phyloP scores from a whole-genome alignment of 2,113 vertebrate species.

The Cygnus atratus region DNA sequence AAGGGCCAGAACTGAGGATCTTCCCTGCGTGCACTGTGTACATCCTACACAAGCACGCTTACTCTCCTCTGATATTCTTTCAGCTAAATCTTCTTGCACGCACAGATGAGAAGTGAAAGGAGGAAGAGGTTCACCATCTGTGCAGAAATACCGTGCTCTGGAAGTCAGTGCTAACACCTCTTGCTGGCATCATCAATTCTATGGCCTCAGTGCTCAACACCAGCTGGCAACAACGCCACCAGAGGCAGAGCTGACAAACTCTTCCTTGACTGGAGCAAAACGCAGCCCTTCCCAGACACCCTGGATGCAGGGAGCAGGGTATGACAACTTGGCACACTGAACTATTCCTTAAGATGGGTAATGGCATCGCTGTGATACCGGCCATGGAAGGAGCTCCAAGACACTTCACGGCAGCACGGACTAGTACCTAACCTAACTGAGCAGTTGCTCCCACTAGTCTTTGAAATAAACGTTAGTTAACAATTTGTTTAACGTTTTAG shows the following conservation, averaged over 20 bases:
- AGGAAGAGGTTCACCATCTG: neutral
- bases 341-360: neutral
- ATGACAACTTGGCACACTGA: neutral
- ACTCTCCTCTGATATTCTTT: neutral
- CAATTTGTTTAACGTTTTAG: neutral
- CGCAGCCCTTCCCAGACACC: neutral
- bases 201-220: neutral
- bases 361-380: neutral
- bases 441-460: neutral
- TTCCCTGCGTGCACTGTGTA: neutral
- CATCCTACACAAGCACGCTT: neutral
- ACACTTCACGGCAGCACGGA: neutral
- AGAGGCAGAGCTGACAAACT: neutral
- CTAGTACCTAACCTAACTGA: neutral
- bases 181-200: fast-evolving
- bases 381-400: neutral
- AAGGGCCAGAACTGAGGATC: neutral
- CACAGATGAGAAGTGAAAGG: neutral
- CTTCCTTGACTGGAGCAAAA: neutral
- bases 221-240: neutral
- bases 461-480: neutral
- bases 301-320: neutral
- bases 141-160: neutral
- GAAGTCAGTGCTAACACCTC: neutral
- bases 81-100: neutral